A percentile compares a stretch with the other conserved stretches of the same genome.
These are phyloP conservation scores for Struthidea cinerea DNA, from an alignment of 2,113 vertebrate genomes.

Conservation along the genomic window DNA sequence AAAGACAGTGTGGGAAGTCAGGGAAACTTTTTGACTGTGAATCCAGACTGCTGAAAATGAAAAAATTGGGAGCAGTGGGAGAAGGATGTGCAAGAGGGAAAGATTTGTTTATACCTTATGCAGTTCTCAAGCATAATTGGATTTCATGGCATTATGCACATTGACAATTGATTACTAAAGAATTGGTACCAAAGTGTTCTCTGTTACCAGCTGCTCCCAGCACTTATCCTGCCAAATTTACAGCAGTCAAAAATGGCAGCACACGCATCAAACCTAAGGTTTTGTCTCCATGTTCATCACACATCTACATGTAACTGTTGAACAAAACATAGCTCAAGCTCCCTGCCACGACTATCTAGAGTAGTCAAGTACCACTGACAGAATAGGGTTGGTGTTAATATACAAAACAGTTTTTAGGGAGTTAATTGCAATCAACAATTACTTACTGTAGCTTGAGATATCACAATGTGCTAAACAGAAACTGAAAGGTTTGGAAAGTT, in stretches of 20 bases:
- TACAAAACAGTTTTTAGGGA: neutral
- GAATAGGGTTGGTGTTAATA: neutral
- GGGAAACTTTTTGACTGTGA: neutral
- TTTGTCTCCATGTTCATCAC: neutral
- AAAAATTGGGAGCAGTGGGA: neutral
- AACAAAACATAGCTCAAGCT: neutral
- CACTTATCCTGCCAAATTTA: neutral
- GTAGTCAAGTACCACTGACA: neutral
- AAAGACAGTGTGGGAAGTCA: slow-evolving; percentile 7
- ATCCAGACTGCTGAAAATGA: neutral
- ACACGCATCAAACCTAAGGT: neutral
- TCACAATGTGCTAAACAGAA: neutral
- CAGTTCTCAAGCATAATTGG: neutral
- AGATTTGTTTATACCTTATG: neutral
- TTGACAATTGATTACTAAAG: neutral
- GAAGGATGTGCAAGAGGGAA: neutral
- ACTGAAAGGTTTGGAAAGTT: neutral
- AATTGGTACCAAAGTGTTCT: neutral
- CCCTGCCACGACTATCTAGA: neutral
- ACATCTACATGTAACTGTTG: neutral
- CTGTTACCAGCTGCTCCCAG: neutral
- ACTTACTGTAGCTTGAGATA: neutral
- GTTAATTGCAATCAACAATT: neutral
- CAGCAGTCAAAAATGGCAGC: neutral
- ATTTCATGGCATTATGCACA: neutral